Base-by-base conservation (phyloP, 2,888 invertebrate genomes). In the Notodonta dromedarius region DNA sequence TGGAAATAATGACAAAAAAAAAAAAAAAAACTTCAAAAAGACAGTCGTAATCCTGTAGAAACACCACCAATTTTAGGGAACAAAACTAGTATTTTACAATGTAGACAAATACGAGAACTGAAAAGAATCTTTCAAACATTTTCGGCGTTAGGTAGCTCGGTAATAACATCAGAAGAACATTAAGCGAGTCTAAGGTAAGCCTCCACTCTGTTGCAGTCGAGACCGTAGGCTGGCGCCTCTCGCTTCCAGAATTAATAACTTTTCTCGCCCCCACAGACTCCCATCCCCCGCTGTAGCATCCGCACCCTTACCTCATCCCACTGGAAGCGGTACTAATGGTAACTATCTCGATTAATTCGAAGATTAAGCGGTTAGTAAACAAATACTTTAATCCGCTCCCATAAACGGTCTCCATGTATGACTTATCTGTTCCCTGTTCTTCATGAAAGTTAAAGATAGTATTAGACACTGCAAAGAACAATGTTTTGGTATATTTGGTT, bases 181-280 rank as follows among this genome's bases (percentile, higher is more conserved):
- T 90, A 90, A 88, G 83, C 84, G 84, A 88, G 87, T 83, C 83
- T 88, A 88, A 89, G 91, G 92, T 91, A 90, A 90, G 90, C 87
- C 83, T 86, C 85, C 84, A 87, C 85, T 85, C 80, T 84, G 87
- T 85, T 89, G 90, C 90, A 90, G 88, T 86, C 84, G 86, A 86
- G 87, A 87, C 84, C 85, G 91, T 90, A 91, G 91, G 91, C 89
- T 86, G 89, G 90, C 90, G 89, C 87, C 89, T 87, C 87, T 89
- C 91, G 89, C 91, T 89, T 89, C 90, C 87, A 91, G 93, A 92
- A 93, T 93, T 93, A 92, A 92, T 93, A 93, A 93, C 93, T 92
- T 91, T n/a, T 89, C 88, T 86, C 85, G 76, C 82, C 83, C 87
- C 85, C 85, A 61, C 76, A 73, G 70, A 63, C 75, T 67, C 75